Percentiles rank a stretch among this genome's conserved stretches.
phyloP scores from a whole-genome alignment of 2,797 vertebrate species.

The Steatocranus sp. region DNA sequence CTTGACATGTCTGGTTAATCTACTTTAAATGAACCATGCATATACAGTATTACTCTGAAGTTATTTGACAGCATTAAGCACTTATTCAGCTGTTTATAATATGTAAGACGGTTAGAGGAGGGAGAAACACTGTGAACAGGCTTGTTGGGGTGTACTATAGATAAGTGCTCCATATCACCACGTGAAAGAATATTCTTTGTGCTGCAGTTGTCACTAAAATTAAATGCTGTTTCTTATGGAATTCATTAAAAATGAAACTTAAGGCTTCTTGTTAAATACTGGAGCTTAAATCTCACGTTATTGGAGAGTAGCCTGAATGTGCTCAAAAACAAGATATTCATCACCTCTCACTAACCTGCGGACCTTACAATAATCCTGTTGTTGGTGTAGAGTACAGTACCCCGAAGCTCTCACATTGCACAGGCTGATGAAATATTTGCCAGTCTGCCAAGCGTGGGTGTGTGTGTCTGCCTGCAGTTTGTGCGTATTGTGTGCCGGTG shows the following conservation, averaged over 20 bases:
- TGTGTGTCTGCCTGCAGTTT: background rate
- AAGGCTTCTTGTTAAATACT: background rate
- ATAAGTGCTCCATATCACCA: slow-evolving; percentile 4
- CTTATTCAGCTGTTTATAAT: slow-evolving; percentile 12
- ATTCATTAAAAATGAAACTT: background rate
- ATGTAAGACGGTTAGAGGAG: background rate
- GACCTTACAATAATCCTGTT: background rate
- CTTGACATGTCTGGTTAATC: slow-evolving; percentile 23
- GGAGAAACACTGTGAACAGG: slow-evolving; percentile 3
- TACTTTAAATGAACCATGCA: slow-evolving; percentile 28
- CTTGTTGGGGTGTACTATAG: background rate
- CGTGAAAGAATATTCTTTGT: background rate
- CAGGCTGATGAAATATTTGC: slow-evolving; percentile 52
- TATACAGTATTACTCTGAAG: background rate
- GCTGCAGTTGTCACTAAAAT: slow-evolving; percentile 22
- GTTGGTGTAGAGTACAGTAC: slow-evolving; percentile 16
- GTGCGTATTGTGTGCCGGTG: slow-evolving; percentile 24
- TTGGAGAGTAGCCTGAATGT: background rate
- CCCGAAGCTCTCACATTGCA: slow-evolving; percentile 31
- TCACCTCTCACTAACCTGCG: slow-evolving; percentile 4
- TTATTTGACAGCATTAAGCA: slow-evolving; percentile 7
- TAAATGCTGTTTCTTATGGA: background rate
- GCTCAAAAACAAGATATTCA: slow-evolving; percentile 4
- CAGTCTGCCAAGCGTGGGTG: slow-evolving; percentile 14
- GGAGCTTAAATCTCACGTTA: background rate